Conservation (phyloP, 1,140 invertebrate species). For the Philotrypesis tridentata region DNA sequence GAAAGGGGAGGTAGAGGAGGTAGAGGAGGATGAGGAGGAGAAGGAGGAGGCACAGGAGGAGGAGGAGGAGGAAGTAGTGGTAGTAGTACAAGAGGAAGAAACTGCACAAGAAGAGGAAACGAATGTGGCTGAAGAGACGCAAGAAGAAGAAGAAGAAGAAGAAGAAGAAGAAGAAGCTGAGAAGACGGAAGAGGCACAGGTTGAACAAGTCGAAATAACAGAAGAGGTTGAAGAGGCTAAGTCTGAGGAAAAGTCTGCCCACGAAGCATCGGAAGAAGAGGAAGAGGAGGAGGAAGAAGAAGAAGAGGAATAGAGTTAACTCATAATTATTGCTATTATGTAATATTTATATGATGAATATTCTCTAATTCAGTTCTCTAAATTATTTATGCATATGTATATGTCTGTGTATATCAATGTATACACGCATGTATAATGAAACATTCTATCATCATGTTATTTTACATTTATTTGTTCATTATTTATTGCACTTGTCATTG, state of each 20-base stretch:
- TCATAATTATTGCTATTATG: background rate
- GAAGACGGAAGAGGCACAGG: constrained; percentile 8
- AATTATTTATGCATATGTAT: too few species aligned
- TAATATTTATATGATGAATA: background rate
- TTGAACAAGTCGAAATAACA: background rate
- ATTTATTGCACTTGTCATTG: constrained; percentile 32
- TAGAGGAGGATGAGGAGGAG: background rate
- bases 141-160: constrained; percentile 4
- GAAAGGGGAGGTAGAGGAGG: background rate
- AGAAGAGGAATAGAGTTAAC: constrained; percentile 29
- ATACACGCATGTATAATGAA: too few species aligned
- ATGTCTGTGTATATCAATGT: background rate
- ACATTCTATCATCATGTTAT: constrained; percentile 26
- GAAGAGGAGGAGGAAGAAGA: constrained; percentile 12
- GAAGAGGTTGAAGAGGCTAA: constrained; percentile 8
- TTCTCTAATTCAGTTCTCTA: background rate
- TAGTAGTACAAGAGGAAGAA: background rate
- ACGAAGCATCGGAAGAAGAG: constrained; percentile 13
- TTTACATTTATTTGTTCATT: constrained; percentile 42
- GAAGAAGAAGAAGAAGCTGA: background rate
- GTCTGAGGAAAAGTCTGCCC: background rate
- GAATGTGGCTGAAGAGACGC: background rate
- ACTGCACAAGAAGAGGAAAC: background rate
- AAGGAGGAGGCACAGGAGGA: constrained; percentile 8
- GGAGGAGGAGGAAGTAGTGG: background rate